Evolutionary conservation across 2,113 vertebrate genomes (phyloP), one percentile per base, ranked within the genome.

Genomic region (Amia ocellicauda): DNA sequence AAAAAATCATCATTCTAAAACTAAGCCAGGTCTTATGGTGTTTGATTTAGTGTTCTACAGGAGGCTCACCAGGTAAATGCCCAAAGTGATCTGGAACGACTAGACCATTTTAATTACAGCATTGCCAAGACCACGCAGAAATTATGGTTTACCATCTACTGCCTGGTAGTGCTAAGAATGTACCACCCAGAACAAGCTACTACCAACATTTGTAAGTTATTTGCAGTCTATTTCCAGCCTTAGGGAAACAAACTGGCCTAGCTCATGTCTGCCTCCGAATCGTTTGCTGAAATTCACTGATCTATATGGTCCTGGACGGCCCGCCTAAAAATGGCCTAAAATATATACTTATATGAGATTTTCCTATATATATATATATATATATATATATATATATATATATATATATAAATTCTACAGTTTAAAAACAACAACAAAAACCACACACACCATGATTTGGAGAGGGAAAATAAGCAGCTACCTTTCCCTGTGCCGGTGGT

Each of bases 131-230:
- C 13, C 13, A 4, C 16, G 43, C 16, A n/a, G 43, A 47, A 47
- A 47, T 17, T 14, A 8, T 47, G 43, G 43, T 14, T 47, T 47
- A 47, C 43, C 43, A 47, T 7, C 43, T 47, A 47, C 43, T 16
- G 43, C 43, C 43, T 47, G 43, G 43, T 47, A 47, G 43, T 2
- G 9, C 3, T 47, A 47, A 17, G 13, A 7, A 47, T 3, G 9
- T 47, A 16, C 43, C 43, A 47, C 43, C 43, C 43, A 47, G 43
- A 47, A 47, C 43, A 47, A 16, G 43, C 43, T 47, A 47, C 16
- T 47, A 47, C 43, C 3, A 47, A 47, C 43, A 47, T 47, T 47
- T 47, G 43, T 17, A 47, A 47, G 43, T 16, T 47, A 47, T 47
- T 47, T 47, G 14, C 43, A 47, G 43, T 47, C 43, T 47, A 47